Evolutionary conservation across 2,888 invertebrate species (phyloP).

Genomic region (Osedax frankpressi): DNA sequence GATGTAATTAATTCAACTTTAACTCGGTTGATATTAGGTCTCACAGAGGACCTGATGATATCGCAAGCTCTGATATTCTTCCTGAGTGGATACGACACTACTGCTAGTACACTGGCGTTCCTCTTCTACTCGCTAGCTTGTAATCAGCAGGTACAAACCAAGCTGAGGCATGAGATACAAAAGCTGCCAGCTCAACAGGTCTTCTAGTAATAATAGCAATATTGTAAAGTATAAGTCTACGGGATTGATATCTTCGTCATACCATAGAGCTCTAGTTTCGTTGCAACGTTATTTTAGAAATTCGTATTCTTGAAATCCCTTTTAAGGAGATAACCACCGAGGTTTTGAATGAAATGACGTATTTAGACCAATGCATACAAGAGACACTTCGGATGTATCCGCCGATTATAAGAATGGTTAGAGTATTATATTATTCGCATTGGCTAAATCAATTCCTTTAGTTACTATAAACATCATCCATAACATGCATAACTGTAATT

Average conservation of each 20-base stretch:
- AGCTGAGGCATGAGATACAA: constrained; percentile 19
- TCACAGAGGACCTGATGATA: constrained; percentile 23
- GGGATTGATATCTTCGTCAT: too few relatives aligned
- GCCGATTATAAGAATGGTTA: constrained; percentile 15
- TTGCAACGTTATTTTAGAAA: too few relatives aligned
- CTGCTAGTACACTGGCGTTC: constrained; percentile 18
- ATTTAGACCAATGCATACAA: constrained; percentile 23
- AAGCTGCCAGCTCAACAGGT: not conserved
- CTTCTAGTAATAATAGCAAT: not conserved
- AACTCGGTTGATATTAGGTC: too few relatives aligned
- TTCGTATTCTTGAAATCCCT: too few relatives aligned
- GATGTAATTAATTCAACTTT: too few relatives aligned
- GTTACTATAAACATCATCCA: too few relatives aligned
- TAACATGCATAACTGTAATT: too few relatives aligned
- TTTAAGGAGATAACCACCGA: constrained; percentile 15
- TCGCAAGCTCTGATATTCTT: constrained; percentile 23
- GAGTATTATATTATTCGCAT: too few relatives aligned
- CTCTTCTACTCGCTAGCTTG: constrained; percentile 19
- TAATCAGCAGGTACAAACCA: constrained; percentile 21
- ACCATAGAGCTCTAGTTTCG: too few relatives aligned
- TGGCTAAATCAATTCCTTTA: too few relatives aligned
- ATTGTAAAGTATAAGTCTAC: too few relatives aligned
- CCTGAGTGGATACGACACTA: constrained; percentile 24
- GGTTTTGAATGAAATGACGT: constrained; percentile 16
- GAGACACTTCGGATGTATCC: constrained; percentile 23